Base-by-base conservation (phyloP, 2,888 invertebrate genomes). In the Agrypnus murinus region DNA sequence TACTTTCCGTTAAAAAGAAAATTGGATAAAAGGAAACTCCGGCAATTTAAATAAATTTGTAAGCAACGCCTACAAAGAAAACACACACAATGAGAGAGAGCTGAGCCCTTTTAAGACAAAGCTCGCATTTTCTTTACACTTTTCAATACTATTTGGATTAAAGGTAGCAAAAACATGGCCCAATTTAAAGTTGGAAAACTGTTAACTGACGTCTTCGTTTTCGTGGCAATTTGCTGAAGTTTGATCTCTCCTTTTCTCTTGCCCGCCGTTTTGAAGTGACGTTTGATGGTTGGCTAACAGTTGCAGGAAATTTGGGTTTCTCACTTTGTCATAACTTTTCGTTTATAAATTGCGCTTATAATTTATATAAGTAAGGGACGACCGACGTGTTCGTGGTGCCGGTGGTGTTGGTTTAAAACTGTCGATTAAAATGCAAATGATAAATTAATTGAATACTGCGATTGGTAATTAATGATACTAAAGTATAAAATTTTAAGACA, bases 361-460 rank as follows among this genome's bases (percentile, higher is more conserved):
- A n/a, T n/a, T n/a, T n/a, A n/a, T n/a, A n/a, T n/a, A n/a, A n/a
- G n/a, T n/a, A n/a, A n/a, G n/a, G n/a, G n/a, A 19, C 25, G 45
- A 40, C 9, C 58, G 58, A n/a, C n/a, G n/a, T n/a, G n/a, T n/a
- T n/a, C n/a, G n/a, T n/a, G n/a, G n/a, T n/a, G n/a, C n/a, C n/a
- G n/a, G n/a, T n/a, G n/a, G n/a, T n/a, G n/a, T n/a, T 40, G 38
- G 38, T 45, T 45, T 31, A 17, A 45, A 59, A 59, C 45, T 59
- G 32, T 19, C 32, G 59, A 59, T 59, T 59, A 45, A 59, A 59
- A 59, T n/a, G n/a, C n/a, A n/a, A n/a, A n/a, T n/a, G n/a, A n/a
- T n/a, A n/a, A n/a, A n/a, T n/a, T n/a, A n/a, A n/a, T n/a, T n/a
- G n/a, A n/a, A n/a, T n/a, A n/a, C n/a, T n/a, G n/a, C n/a, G n/a